A percentile compares a stretch with the other conserved stretches of the same genome.
These are phyloP conservation scores for Mactra quadrangularis DNA, from an alignment of 1,140 invertebrate species.

Conservation along the genomic window DNA sequence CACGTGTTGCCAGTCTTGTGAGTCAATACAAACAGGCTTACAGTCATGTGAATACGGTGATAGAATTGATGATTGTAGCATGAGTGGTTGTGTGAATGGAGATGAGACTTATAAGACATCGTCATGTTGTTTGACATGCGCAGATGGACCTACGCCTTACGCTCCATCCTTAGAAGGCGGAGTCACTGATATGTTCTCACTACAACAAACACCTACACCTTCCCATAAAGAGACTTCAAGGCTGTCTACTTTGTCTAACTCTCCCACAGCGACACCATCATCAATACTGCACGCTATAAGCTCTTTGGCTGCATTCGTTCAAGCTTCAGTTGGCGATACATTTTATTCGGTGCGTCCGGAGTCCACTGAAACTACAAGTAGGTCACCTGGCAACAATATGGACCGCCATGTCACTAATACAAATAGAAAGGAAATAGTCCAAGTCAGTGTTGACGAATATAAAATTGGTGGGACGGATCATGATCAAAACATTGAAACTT, in stretches of 20 bases:
- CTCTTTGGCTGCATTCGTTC: neutral
- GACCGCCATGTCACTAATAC: no score
- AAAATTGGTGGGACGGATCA: no score
- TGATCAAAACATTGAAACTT: no score
- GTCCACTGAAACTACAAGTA: no score
- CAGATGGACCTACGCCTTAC: slow-evolving; percentile 55
- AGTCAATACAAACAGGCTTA: slow-evolving; percentile 22
- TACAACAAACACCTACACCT: neutral
- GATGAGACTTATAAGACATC: slow-evolving; percentile 12
- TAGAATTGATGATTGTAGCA: slow-evolving; percentile 27
- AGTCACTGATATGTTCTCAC: neutral
- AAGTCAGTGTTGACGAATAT: no score
- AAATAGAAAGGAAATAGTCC: no score
- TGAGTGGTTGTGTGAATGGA: slow-evolving; percentile 8
- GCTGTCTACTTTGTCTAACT: neutral
- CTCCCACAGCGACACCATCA: neutral
- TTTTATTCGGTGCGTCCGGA: neutral
- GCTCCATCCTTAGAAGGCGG: slow-evolving; percentile 7
- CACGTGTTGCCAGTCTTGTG: slow-evolving; percentile 46
- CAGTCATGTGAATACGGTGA: slow-evolving; percentile 55
- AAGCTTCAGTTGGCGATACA: neutral
- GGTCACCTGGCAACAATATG: no score
- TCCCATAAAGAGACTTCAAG: no score
- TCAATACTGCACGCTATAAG: neutral
- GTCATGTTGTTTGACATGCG: slow-evolving; percentile 54